Conservation (phyloP, 2,888 invertebrate species). For the Himalopsyche tibetana region DNA sequence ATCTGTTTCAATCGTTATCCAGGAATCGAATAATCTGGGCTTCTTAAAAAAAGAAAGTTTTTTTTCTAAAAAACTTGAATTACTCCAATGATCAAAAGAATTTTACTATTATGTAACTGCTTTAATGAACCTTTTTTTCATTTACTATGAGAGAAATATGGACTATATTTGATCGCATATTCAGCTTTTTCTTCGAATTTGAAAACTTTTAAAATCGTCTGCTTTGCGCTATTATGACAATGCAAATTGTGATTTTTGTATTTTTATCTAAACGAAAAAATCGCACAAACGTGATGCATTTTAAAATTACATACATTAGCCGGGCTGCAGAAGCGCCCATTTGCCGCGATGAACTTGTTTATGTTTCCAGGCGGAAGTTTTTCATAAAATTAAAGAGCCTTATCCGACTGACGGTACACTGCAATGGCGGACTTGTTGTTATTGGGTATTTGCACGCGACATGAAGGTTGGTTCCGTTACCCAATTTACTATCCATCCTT, state of each 20-base stretch:
- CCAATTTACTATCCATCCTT: constrained; percentile 14
- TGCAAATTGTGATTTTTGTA: not conserved
- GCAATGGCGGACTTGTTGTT: constrained; percentile 40
- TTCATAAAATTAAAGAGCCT: constrained; percentile 43
- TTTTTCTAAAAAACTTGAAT: too few relatives aligned
- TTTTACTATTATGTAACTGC: too few relatives aligned
- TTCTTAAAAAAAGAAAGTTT: too few relatives aligned
- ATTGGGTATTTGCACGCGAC: constrained; percentile 35
- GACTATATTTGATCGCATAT: too few relatives aligned
- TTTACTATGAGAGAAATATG: too few relatives aligned
- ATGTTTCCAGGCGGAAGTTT: constrained; percentile 22
- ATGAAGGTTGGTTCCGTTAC: constrained; percentile 36
- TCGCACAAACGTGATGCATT: constrained; percentile 7
- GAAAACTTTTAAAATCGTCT: too few relatives aligned
- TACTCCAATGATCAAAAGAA: too few relatives aligned
- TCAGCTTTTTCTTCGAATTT: too few relatives aligned
- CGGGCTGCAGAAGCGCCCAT: constrained; percentile 8
- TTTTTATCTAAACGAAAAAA: constrained; percentile 13
- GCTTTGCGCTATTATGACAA: not conserved
- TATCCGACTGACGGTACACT: constrained; percentile 25
- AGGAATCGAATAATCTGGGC: too few relatives aligned
- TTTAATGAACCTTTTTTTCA: too few relatives aligned
- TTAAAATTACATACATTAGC: constrained; percentile 19
- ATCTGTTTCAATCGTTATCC: too few relatives aligned
- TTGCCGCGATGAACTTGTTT: constrained; percentile 38